Evolutionary conservation across 2,888 invertebrate species (phyloP), one percentile per base, ranked within the genome.

Genomic region (Tenthredo amoena): DNA sequence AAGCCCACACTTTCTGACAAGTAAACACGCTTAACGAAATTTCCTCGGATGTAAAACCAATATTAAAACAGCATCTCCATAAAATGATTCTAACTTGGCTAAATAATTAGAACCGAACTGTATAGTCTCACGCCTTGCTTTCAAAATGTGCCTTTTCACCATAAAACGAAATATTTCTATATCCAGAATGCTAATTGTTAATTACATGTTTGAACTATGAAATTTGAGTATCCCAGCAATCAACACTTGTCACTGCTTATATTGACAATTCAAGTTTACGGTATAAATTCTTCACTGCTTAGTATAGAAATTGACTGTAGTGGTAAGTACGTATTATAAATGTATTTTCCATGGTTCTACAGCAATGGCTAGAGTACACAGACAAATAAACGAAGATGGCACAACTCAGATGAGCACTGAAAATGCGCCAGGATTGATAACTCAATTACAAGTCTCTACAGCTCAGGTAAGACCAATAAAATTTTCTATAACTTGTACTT

Each of bases 291-390:
- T 77, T 31, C 47, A 82, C 31, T 65, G 43, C n/a, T 74, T 50
- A 50, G 40, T 85, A 76, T 86, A 83, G 65, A 68, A 15, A 68
- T 62, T 62, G 26, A 62, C n/a, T 71, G 71, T 10, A 71, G 71
- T 37, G n/a, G 37, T 71, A 7, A 37, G 58, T 84, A 26, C 83
- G 84, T 87, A 43, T 85, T 84, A 77, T n/a, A 79, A 50, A 85
- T 77, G 12, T 85, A 47, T 85, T 40, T 86, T 74, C 72, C 81
- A 86, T 86, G 87, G 86, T 87, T 86, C 91, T 91, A 84, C 89
- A 95, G 95, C 95, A 65, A 95, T 95, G 89, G 94, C 95, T 37
- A 93, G 95, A 89, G 95, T 95, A 77, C 95, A 95, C 87, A 93
- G 95, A 76, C 95, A 95, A 91, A 94, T 95, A 84, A 92, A 90